A percentile compares a stretch with the other conserved stretches of the same genome.
These are phyloP conservation scores for Eupithecia subfuscata DNA, from an alignment of 2,888 invertebrate species.

Conservation along the genomic window DNA sequence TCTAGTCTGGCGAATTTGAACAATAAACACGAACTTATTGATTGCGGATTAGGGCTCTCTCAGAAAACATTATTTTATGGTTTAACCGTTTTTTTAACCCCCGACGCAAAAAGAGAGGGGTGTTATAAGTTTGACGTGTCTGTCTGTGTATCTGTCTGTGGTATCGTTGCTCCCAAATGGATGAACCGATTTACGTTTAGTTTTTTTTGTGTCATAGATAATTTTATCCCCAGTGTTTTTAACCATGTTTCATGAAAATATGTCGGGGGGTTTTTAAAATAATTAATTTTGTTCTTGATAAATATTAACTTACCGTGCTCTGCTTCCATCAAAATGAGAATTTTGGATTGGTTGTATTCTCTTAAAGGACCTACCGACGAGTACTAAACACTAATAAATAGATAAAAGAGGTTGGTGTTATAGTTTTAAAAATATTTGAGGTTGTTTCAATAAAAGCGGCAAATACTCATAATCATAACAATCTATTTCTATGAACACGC, in stretches of 20 bases:
- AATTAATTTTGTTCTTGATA: too few species aligned
- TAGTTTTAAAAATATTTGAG: neutral
- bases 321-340: neutral
- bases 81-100: too few species aligned
- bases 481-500: neutral
- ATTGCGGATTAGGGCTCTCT: constrained; percentile 19
- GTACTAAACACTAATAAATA: neutral
- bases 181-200: too few species aligned
- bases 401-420: neutral
- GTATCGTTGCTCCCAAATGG: too few species aligned
- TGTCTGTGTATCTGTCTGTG: too few species aligned
- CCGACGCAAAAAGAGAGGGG: too few species aligned
- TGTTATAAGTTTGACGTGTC: too few species aligned
- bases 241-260: too few species aligned
- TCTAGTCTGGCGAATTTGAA: constrained; percentile 31
- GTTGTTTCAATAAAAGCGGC: neutral
- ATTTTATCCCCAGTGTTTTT: too few species aligned
- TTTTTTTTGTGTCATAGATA: too few species aligned
- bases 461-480: neutral
- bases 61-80: neutral
- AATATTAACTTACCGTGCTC: neutral
- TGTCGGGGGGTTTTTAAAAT: too few species aligned
- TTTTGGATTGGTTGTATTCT: neutral
- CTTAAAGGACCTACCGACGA: neutral
- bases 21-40: constrained; percentile 27